phyloP scores from a whole-genome alignment of 1,140 invertebrate species.

The Palaemon carinicauda region DNA sequence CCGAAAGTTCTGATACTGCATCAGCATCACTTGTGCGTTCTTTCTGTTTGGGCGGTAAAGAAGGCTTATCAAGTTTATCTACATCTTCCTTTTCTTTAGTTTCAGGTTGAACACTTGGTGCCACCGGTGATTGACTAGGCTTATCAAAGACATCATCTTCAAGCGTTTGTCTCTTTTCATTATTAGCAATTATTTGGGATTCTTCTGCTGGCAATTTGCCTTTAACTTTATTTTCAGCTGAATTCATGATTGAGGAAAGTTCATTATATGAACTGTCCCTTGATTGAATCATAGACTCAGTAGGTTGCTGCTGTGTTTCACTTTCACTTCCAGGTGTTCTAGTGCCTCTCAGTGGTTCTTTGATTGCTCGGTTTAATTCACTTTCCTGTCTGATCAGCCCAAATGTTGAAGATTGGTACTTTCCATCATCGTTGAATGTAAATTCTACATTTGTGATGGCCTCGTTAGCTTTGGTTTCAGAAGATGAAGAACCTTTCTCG shows the following conservation, averaged over 20 bases:
- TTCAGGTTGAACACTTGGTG: neutral
- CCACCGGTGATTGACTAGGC: neutral
- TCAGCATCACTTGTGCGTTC: constrained; percentile 40
- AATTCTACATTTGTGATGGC: constrained; percentile 66
- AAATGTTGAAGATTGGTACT: constrained; percentile 59
- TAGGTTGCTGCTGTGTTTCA: constrained; percentile 5
- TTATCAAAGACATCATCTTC: constrained; percentile 49
- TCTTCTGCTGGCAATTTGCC: constrained; percentile 1
- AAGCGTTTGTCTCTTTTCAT: constrained; percentile 21
- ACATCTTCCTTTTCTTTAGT: constrained; percentile 15
- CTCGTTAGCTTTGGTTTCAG: constrained; percentile 60
- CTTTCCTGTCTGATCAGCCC: constrained; percentile 56
- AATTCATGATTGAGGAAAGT: constrained; percentile 43
- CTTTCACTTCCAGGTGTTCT: neutral
- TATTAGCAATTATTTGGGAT: neutral
- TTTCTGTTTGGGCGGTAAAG: constrained; percentile 44
- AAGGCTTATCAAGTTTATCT: constrained; percentile 3
- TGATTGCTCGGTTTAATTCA: constrained; percentile 52
- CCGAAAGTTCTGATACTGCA: neutral
- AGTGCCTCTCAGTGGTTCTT: constrained; percentile 37
- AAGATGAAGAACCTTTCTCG: constrained; percentile 33
- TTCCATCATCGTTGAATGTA: constrained; percentile 64
- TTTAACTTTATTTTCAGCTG: neutral
- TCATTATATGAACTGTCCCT: constrained; percentile 47
- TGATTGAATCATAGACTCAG: constrained; percentile 14